Evolutionary conservation across 1,140 invertebrate species (phyloP).

Genomic region (Monomorium pharaonis): DNA sequence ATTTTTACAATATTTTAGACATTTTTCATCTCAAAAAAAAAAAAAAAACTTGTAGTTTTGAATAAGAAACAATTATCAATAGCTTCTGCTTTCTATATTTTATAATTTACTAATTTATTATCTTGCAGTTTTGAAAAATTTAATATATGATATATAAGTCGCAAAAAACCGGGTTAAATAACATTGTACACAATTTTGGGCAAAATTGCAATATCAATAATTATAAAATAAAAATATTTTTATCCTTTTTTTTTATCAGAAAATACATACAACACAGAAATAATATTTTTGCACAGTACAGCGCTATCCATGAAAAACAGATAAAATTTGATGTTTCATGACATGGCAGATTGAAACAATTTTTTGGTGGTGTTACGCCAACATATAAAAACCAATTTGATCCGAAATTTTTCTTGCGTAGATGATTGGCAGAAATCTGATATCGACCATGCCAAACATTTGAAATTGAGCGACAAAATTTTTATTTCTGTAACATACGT

Average conservation of each 20-base stretch:
- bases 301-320: neutral
- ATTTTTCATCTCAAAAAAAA: neutral
- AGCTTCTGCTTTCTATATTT: neutral
- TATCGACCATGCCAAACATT: conserved; percentile 7
- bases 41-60: neutral
- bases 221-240: neutral
- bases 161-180: neutral
- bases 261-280: neutral
- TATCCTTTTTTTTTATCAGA: neutral
- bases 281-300: neutral
- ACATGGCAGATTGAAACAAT: conserved; percentile 32
- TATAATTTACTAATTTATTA: neutral
- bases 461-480: conserved; percentile 7
- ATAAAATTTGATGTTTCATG: conserved; percentile 30
- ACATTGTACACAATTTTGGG: neutral
- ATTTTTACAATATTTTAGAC: neutral
- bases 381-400: conserved; percentile 20
- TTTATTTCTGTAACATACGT: neutral
- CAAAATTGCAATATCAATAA: neutral
- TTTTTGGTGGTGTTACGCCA: neutral
- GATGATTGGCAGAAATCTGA: neutral
- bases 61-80: neutral
- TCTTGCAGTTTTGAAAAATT: neutral
- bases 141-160: neutral
- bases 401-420: conserved; percentile 3